Evolutionary conservation across 2,888 invertebrate species (phyloP), one percentile per base, ranked within the genome.

Genomic region (Thera britannica): DNA sequence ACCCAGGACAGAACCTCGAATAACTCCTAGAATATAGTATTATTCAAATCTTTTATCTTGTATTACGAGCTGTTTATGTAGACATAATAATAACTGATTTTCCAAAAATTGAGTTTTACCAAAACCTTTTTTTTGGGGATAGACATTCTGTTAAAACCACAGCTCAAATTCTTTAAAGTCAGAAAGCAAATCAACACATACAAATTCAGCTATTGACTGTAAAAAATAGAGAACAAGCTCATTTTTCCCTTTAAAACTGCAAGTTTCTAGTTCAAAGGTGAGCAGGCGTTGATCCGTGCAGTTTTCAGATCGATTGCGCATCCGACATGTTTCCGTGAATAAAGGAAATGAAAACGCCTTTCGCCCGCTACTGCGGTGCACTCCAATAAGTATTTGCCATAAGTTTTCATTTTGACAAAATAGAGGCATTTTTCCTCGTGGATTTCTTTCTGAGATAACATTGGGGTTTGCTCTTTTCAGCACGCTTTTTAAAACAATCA

Each of bases 231-330:
- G 23, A 34, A 36, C 36, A 51, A 52, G 34, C 23, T 36, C 36
- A 55, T 52, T 8, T 2, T 52, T 52, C 52, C 23, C 34, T 52
- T 58, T 58, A 12, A 64, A 64, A 60, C 8, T 52, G 52, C 49
- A 35, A 57, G 35, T 56, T 56, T 36, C 46, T 51, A 48, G 58
- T 38, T 62, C 62, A 62, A 58, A 67, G 48, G 62, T 62, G 62
- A 58, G 46, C 35, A 58, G 44, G 66, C 62, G 67, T 59, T 67
- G 58, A 67, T 67, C 55, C 59, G 67, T 62, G 67, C 58, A 62
- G 54, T 62, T 66, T 67, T 58, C 49, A 67, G 62, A 62, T 59
- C 62, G 67, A 58, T 61, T 48, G 36, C 54, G 54, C 62, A 55
- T 67, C 41, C 54, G 54, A 49, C 34, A 52, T 66, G 67, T 67